phyloP scores from a whole-genome alignment of 2,888 invertebrate species.

The Creontiades dilutus region DNA sequence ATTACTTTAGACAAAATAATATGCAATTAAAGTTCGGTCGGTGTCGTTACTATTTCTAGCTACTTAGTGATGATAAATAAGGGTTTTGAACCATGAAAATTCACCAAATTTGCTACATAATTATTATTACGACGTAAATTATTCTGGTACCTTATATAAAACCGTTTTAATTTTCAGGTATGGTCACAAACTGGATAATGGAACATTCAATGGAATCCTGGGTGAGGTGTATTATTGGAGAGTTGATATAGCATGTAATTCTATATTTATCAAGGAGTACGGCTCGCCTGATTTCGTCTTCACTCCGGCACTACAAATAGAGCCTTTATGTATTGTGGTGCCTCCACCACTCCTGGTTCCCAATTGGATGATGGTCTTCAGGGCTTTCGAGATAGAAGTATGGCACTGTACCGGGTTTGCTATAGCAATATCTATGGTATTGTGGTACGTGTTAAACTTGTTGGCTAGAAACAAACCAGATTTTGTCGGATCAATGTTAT shows the following conservation, averaged over 20 bases:
- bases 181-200: constrained; percentile 50
- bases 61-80: too few relatives aligned
- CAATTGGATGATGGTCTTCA: constrained; percentile 58
- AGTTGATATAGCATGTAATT: constrained; percentile 52
- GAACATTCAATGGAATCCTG: constrained; percentile 48
- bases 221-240: constrained; percentile 45
- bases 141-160: not conserved
- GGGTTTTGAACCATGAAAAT: too few relatives aligned
- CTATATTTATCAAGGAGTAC: constrained; percentile 55
- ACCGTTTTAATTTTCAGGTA: constrained; percentile 43
- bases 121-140: too few relatives aligned
- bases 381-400: constrained; percentile 33
- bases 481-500: constrained; percentile 15
- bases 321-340: constrained; percentile 49
- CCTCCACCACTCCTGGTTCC: constrained; percentile 23
- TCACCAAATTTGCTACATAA: too few relatives aligned
- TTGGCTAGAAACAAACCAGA: not conserved
- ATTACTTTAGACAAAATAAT: too few relatives aligned
- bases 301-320: not conserved
- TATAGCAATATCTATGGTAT: not conserved
- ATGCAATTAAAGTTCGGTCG: too few relatives aligned
- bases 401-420: constrained; percentile 13
- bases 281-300: constrained; percentile 29
- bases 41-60: too few relatives aligned
- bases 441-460: constrained; percentile 39